Base-by-base conservation (phyloP, 2,888 invertebrate genomes). In the Elmis aenea region DNA sequence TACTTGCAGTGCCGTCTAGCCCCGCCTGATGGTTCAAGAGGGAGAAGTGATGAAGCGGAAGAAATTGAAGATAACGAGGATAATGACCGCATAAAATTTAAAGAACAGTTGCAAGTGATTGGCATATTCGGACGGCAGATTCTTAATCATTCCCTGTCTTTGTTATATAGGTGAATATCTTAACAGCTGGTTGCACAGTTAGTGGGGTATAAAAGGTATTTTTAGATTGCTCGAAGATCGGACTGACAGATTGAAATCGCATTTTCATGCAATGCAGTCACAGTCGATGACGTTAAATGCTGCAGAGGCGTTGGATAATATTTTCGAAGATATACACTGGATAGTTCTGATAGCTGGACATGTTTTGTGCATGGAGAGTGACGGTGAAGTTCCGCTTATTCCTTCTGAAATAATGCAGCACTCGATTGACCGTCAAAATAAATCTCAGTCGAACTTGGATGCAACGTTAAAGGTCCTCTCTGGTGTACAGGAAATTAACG, bases 311-410 rank as follows among this genome's bases (percentile, higher is more conserved):
- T 41, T 88, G 14, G 74, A 79, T 38, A 74, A 71, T 29, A 67
- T 92, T 16, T 89, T 87, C 59, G 93, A 94, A 69, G 92, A 93
- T 67, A 67, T 93, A 12, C 91, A 93, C 64, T 94, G 93, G 94
- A 75, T 88, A 14, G 68, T 92, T 13, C 76, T 94, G 55, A 79
- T 93, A 32, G 69, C 76, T 26, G 87, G 86, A 51, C 77, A 80
- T 58, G 71, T 81, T 2, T 61, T 84, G 26, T 77, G 81, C 30
- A 77, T 81, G 68, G 79, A 82, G 41, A 73, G 75, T 34, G 77
- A 78, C 23, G 81, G 82, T 1, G 83, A 84, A 61, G 73, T 74
- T 0, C 73, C 79, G 2, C 65, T 80, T 51, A 79, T 85, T 46
- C 84, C 84, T 1, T 59, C 72, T 0, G 76, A 79, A 60, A 71